These are phyloP conservation scores for Dinoponera quadriceps DNA, from an alignment of 1,140 invertebrate genomes.

Conservation along the genomic window DNA sequence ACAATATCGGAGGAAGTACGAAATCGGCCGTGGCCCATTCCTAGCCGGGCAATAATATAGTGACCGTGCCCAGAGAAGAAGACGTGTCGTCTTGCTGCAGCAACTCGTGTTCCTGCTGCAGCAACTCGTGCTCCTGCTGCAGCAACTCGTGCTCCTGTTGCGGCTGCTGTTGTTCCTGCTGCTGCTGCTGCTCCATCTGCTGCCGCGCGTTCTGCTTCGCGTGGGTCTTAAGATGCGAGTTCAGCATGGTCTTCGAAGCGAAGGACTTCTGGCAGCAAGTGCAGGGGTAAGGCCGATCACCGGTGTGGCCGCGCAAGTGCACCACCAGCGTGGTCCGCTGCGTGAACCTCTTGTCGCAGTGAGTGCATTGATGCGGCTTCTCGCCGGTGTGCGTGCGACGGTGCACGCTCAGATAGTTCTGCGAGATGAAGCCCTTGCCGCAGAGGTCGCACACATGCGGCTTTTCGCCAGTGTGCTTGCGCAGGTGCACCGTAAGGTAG, in stretches of 20 bases:
- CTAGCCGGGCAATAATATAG: slow-evolving; percentile 68
- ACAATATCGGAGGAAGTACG: slow-evolving; percentile 9
- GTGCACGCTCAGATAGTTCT: slow-evolving; percentile 91
- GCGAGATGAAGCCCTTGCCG: slow-evolving; percentile 90
- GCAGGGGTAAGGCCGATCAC: slow-evolving; percentile 88
- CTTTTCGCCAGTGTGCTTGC: slow-evolving; percentile 89
- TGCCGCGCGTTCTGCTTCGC: slow-evolving; percentile 82
- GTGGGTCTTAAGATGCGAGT: slow-evolving; percentile 84
- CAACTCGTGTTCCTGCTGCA: slow-evolving; percentile 22
- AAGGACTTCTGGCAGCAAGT: slow-evolving; percentile 86
- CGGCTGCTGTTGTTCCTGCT: slow-evolving; percentile 41
- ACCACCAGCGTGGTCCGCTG: slow-evolving; percentile 87
- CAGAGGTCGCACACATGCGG: slow-evolving; percentile 86
- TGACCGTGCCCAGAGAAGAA: slow-evolving; percentile 65
- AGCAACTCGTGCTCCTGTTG: slow-evolving; percentile 69
- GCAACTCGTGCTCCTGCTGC: slow-evolving; percentile 58
- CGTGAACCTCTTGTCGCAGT: slow-evolving; percentile 91
- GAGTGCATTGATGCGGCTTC: slow-evolving; percentile 88
- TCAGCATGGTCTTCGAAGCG: slow-evolving; percentile 84
- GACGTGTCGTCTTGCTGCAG: slow-evolving; percentile 41
- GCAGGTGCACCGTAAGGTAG: slow-evolving; percentile 93
- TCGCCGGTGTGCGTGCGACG: slow-evolving; percentile 90
- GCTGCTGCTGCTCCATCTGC: slow-evolving; percentile 70
- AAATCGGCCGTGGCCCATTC: background rate
- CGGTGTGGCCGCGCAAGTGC: slow-evolving; percentile 87